A percentile compares a stretch with the other conserved stretches of the same genome.
Conservation (phyloP, 2,113 vertebrate genomes). For the Lagopus muta region DNA sequence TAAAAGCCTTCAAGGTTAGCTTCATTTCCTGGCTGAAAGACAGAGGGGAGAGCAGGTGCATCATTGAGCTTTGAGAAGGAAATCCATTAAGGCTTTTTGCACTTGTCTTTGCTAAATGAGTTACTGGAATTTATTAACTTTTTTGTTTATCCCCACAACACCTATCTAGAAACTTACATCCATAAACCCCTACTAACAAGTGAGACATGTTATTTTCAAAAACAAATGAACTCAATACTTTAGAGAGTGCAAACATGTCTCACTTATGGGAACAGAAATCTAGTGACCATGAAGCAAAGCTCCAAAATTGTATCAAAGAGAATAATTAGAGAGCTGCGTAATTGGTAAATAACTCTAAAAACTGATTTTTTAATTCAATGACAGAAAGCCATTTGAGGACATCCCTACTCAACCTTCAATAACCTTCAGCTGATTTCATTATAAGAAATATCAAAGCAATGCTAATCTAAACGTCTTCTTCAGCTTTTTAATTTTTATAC, state of each 20-base stretch:
- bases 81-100: background rate
- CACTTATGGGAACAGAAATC: background rate
- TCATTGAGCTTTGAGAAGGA: background rate
- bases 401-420: background rate
- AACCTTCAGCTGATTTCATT: conserved; percentile 13
- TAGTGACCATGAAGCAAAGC: background rate
- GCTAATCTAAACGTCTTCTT: background rate
- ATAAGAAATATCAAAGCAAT: background rate
- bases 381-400: conserved; percentile 1
- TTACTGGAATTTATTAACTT: background rate
- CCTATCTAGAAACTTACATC: background rate
- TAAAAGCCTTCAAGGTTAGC: background rate
- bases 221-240: background rate
- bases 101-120: background rate
- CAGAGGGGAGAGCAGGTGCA: background rate
- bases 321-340: background rate
- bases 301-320: background rate
- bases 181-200: background rate
- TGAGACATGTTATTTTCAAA: background rate
- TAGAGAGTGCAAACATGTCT: background rate
- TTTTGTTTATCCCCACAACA: no score
- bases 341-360: background rate
- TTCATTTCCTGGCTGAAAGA: background rate
- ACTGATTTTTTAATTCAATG: background rate
- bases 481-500: background rate